Evolutionary conservation across 2,113 vertebrate genomes (phyloP).

Genomic region (Calonectris borealis): DNA sequence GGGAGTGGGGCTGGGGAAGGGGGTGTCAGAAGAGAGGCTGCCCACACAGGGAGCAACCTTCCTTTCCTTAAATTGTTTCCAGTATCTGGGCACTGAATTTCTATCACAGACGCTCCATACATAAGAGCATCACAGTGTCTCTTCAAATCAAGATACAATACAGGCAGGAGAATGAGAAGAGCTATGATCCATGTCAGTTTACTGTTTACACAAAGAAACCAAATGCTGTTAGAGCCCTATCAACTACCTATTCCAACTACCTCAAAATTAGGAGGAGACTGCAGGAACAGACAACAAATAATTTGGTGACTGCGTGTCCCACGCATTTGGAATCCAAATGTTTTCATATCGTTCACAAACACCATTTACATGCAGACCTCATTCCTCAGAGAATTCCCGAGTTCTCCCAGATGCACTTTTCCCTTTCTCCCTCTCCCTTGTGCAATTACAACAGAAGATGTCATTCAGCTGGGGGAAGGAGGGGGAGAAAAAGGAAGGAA

Average conservation of each 20-base stretch:
- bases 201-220: background rate
- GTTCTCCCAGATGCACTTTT: background rate
- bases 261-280: background rate
- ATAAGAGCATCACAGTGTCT: background rate
- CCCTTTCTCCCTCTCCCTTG: background rate
- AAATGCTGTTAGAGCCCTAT: background rate
- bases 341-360: background rate
- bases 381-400: background rate
- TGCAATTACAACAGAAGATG: background rate
- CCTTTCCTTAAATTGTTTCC: background rate
- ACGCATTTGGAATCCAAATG: background rate
- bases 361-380: rapidly evolving
- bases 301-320: rapidly evolving
- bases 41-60: background rate
- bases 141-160: background rate
- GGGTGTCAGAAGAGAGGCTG: background rate
- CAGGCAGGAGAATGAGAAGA: background rate
- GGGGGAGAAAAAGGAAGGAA: constrained; percentile 11
- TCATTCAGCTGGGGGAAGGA: background rate
- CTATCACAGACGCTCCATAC: background rate
- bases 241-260: background rate
- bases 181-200: background rate
- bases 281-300: background rate
- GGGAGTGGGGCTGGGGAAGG: too few species aligned
- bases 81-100: background rate